phyloP scores from a whole-genome alignment of 2,888 invertebrate genomes.

The Neoascia interrupta region DNA sequence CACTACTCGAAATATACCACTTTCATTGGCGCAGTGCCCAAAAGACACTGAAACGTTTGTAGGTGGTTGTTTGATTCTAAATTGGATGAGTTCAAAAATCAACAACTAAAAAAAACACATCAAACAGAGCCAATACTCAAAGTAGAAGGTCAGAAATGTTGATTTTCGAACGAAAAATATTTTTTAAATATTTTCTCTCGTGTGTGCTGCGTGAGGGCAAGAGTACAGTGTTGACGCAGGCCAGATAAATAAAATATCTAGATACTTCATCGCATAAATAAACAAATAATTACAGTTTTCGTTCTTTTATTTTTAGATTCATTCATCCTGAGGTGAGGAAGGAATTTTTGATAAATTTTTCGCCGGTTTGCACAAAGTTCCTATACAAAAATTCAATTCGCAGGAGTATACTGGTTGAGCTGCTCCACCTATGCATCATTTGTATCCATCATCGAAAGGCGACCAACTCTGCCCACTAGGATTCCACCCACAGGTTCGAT shows the following conservation, averaged over 20 bases:
- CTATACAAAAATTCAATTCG: slow-evolving; percentile 1
- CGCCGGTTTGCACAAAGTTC: neutral
- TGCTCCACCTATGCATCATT: slow-evolving; percentile 77
- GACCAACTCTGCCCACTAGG: slow-evolving; percentile 95
- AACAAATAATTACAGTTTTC: slow-evolving; percentile 40
- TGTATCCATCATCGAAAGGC: slow-evolving; percentile 83
- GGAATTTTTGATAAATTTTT: neutral
- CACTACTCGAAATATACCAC: neutral
- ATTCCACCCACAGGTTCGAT: slow-evolving; percentile 95
- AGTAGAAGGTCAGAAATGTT: slow-evolving; percentile 57
- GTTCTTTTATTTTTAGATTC: slow-evolving; percentile 59
- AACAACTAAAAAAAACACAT: slow-evolving; percentile 9
- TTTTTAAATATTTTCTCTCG: slow-evolving; percentile 27
- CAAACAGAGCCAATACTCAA: slow-evolving; percentile 3
- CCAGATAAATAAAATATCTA: slow-evolving; percentile 47
- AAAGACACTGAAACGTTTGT: slow-evolving; percentile 24
- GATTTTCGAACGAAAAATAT: slow-evolving; percentile 54
- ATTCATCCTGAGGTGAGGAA: slow-evolving; percentile 42
- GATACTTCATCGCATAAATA: slow-evolving; percentile 49
- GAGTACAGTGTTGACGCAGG: slow-evolving; percentile 46
- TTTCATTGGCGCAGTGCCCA: slow-evolving; percentile 49
- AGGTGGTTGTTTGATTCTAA: slow-evolving; percentile 57
- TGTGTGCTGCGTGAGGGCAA: neutral
- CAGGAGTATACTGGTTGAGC: slow-evolving; percentile 23
- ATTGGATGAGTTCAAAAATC: slow-evolving; percentile 19